Base-by-base conservation (phyloP, 1,140 invertebrate genomes). In the Cyclina sinensis region DNA sequence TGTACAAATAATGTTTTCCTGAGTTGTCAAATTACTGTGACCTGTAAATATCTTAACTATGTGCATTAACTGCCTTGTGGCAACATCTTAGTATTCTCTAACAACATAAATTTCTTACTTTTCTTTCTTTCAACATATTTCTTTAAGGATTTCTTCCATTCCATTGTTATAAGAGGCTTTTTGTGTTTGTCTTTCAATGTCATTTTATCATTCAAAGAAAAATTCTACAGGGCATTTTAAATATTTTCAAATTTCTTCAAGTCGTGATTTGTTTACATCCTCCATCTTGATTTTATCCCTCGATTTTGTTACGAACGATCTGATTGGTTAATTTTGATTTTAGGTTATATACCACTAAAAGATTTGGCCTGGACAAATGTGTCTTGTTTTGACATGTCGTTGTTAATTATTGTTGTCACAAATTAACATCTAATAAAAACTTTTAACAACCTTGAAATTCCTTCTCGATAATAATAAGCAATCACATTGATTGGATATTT, bases 281-380 rank as follows among this genome's bases (percentile, higher is more conserved):
- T 85, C 92, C 92, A 93, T 93, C 88, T 92, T 93, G 46, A 48
- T 84, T 89, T 92, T 92, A n/a, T 90, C 57, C 88, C 89, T 91
- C 88, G 88, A 86, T 91, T 86, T 68, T 43, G 76, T 91, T 85
- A 90, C 86, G 68, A 68, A 11, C 24, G 0, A 35, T 51, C 70
- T 90, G 81, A 93, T 93, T 93, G 92, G 92, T 78, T 80, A 32
- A 84, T 2, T 30, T 27, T 14, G 27, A 37, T 16, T n/a, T 80
- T 62, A 62, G 57, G 57, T 27, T 4, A 4, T 7, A 27, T n/a
- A 27, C 57, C 24, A 62, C 57, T n/a, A 27, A 11, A 62, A 27
- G 7, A 27, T 27, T 21, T 57, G 51, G 7, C 43, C n/a, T n/a
- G n/a, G n/a, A n/a, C n/a, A n/a, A n/a, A n/a, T n/a, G n/a, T 4